These are phyloP conservation scores for Premnoplex brunnescens DNA, from an alignment of 2,797 vertebrate species.

Conservation along the genomic window DNA sequence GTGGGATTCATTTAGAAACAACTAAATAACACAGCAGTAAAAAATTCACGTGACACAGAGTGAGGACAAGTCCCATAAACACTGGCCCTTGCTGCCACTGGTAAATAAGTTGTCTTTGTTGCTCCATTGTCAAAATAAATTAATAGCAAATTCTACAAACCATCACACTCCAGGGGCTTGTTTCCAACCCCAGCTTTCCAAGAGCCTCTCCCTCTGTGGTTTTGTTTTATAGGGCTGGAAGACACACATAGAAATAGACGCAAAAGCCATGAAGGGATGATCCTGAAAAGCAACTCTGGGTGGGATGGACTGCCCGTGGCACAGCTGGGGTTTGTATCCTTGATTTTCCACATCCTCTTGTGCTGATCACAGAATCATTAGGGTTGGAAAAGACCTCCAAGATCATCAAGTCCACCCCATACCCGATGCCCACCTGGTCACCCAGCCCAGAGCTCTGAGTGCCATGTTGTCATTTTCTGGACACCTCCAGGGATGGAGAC, in stretches of 20 bases:
- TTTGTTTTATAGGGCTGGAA: neutral
- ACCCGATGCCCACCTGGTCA: rapidly evolving
- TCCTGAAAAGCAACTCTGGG: neutral
- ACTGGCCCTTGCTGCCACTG: rapidly evolving
- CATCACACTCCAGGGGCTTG: neutral
- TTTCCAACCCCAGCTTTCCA: neutral
- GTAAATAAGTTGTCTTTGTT: neutral
- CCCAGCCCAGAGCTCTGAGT: neutral
- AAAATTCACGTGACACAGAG: neutral
- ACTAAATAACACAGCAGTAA: neutral
- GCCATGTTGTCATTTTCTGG: neutral
- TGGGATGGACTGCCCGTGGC: neutral
- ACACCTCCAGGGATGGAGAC: neutral
- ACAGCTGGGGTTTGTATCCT: too few species aligned
- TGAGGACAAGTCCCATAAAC: neutral
- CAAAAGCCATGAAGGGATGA: neutral
- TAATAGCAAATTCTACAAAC: neutral
- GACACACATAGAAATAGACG: neutral
- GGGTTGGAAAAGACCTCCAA: neutral
- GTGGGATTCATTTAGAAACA: neutral
- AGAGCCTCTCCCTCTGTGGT: neutral
- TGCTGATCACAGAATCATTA: neutral
- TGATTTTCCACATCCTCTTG: neutral
- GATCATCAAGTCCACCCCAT: rapidly evolving
- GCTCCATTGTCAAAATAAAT: neutral